Evolutionary conservation across 2,888 invertebrate genomes (phyloP).

Genomic region (Dorcus hopei): DNA sequence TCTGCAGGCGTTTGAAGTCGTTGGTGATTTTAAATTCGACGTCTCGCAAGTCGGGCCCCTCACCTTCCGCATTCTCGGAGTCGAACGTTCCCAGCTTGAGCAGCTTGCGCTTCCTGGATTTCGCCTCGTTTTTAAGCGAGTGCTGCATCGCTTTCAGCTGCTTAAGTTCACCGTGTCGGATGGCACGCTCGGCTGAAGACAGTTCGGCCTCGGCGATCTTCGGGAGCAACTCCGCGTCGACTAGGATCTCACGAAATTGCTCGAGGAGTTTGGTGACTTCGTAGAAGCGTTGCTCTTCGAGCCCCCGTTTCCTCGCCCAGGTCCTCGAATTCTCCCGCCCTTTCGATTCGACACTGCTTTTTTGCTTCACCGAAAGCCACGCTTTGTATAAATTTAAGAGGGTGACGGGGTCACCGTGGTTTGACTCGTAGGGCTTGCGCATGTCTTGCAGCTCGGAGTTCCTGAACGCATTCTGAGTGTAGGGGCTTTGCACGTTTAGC

Average conservation of each 20-base stretch:
- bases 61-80: constrained; percentile 49
- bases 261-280: constrained; percentile 90
- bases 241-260: constrained; percentile 82
- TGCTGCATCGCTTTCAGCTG: constrained; percentile 70
- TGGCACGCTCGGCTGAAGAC: constrained; percentile 72
- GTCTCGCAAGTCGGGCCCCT: constrained; percentile 48
- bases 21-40: constrained; percentile 64
- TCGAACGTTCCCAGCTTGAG: constrained; percentile 69
- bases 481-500: constrained; percentile 89
- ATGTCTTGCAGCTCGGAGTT: constrained; percentile 80
- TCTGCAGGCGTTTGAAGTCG: constrained; percentile 55
- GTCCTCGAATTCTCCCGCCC: constrained; percentile 54
- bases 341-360: constrained; percentile 33
- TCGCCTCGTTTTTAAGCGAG: constrained; percentile 54
- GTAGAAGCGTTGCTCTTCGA: constrained; percentile 96
- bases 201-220: constrained; percentile 40
- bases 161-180: constrained; percentile 86
- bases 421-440: constrained; percentile 79
- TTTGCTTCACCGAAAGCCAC: constrained; percentile 80
- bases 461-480: constrained; percentile 83
- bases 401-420: constrained; percentile 94
- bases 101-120: constrained; percentile 69
- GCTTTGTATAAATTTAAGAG: constrained; percentile 82
- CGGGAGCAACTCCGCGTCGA: constrained; percentile 51
- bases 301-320: constrained; percentile 87